These are phyloP conservation scores for Dipodomys stephensi DNA, from an alignment of 2,113 vertebrate genomes.

Conservation along the genomic window DNA sequence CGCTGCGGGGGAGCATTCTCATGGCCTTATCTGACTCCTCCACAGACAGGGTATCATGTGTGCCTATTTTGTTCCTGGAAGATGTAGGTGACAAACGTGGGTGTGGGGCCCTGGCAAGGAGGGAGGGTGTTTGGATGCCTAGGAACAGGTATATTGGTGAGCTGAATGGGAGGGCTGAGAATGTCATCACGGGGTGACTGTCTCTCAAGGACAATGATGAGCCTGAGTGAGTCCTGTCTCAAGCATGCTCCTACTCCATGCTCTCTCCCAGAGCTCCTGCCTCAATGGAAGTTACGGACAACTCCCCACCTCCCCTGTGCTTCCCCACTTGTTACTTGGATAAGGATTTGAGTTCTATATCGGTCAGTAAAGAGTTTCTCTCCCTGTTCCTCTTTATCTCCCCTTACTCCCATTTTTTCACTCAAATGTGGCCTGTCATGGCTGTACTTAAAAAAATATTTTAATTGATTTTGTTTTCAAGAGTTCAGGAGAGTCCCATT, in stretches of 20 bases:
- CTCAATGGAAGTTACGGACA: too few species aligned
- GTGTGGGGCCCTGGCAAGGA: not conserved
- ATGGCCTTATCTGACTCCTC: slow-evolving; percentile 54
- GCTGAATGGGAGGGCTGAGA: not conserved
- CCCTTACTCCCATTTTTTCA: not conserved
- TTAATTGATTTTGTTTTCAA: not conserved
- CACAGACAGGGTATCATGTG: slow-evolving; percentile 32
- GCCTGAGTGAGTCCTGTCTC: not conserved
- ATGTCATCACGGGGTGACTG: accelerated
- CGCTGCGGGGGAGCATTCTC: not conserved
- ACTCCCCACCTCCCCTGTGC: not conserved
- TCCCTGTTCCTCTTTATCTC: not conserved
- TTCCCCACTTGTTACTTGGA: not conserved
- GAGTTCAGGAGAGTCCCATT: not conserved
- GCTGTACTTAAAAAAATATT: not conserved
- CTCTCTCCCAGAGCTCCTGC: not conserved
- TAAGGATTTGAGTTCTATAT: not conserved
- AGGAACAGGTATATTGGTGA: not conserved
- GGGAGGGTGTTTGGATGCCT: not conserved
- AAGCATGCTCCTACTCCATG: accelerated
- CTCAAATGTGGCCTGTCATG: not conserved
- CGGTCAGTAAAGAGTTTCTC: not conserved
- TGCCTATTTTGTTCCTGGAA: slow-evolving; percentile 47
- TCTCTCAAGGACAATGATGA: not conserved
- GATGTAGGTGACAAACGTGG: slow-evolving; percentile 57